These are phyloP conservation scores for Aporophyla nigra DNA, from an alignment of 2,888 invertebrate genomes.

Conservation along the genomic window DNA sequence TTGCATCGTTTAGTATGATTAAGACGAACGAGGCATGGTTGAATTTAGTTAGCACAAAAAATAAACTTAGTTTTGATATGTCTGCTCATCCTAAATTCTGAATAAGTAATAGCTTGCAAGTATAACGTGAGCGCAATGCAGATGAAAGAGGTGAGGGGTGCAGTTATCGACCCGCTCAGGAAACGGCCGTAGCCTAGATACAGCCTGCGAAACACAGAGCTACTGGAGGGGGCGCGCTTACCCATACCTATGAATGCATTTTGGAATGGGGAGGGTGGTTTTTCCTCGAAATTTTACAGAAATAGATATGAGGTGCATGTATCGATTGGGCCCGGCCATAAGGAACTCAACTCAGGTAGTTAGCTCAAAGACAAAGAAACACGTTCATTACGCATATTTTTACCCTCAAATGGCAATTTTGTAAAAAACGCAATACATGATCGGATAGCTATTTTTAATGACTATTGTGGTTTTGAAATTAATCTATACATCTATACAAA, in stretches of 20 bases:
- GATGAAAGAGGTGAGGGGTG: background rate
- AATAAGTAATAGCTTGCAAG: background rate
- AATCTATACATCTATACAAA: too few species aligned
- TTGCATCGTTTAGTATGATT: background rate
- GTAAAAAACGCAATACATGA: too few species aligned
- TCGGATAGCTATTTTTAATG: too few species aligned
- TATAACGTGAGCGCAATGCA: background rate
- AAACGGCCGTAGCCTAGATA: slow-evolving; percentile 23
- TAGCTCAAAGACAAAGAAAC: slow-evolving; percentile 20
- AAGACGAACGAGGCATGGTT: background rate
- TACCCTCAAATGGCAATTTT: background rate
- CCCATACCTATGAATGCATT: slow-evolving; percentile 7
- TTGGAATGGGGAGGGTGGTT: slow-evolving; percentile 24
- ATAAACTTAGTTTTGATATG: background rate
- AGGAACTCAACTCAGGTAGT: background rate
- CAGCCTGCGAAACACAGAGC: background rate
- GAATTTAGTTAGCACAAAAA: background rate
- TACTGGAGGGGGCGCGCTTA: background rate
- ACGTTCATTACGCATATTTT: background rate
- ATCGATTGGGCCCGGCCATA: slow-evolving; percentile 28
- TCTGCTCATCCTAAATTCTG: background rate
- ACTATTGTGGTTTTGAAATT: too few species aligned
- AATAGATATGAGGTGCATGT: slow-evolving; percentile 10
- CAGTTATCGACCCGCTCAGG: slow-evolving; percentile 37
- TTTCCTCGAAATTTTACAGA: background rate